Base-by-base conservation (phyloP, 37 sponge, comb jelly and placozoan genomes). In the Agelas oroides region DNA sequence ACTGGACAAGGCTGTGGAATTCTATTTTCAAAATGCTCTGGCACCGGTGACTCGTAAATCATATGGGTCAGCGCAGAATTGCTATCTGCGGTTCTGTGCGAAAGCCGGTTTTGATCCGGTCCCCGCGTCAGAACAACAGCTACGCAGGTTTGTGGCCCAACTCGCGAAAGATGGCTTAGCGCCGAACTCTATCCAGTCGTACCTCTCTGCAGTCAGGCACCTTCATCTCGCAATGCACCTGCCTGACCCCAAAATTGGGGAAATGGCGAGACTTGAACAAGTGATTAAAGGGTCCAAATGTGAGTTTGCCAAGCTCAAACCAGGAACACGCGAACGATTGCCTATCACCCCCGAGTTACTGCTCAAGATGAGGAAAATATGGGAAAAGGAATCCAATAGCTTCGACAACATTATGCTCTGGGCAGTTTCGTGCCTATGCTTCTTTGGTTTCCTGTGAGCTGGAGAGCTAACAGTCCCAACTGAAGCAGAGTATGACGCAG, bases 171-270 rank as follows among this genome's bases (percentile, higher is more conserved):
- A 57, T 1, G 33, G 15, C 24, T 30, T 76, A 2, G 59, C 60
- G 19, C 59, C 55, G 20, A 15, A 16, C 58, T 59, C 77, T 35
- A 35, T 77, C 20, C 59, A 77, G 23, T 52, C 57, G 34, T 77
- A 77, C 37, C 63, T 61, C 5, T 58, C 77, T 36, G 77, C 77
- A 5, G n/a, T 77, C n/a, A n/a, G n/a, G n/a, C n/a, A n/a, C n/a
- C n/a, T n/a, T n/a, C n/a, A n/a, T n/a, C n/a, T n/a, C n/a, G 35
- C 70, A 21, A 31, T 11, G 11, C 8, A 28, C 14, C 70, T 36
- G 20, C 70, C 70, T 14, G 70, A 70, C 30, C 70, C 70, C 21
- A 28, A 11, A 35, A 70, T 70, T 20, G 8, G 39, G 14, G 20
- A 11, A 11, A 36, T 70, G 12, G 39, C 70, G 11, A 70, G 35